A percentile compares a stretch with the other conserved stretches of the same genome.
Conservation (phyloP, 2,888 invertebrate genomes). For the Steromphala cineraria region DNA sequence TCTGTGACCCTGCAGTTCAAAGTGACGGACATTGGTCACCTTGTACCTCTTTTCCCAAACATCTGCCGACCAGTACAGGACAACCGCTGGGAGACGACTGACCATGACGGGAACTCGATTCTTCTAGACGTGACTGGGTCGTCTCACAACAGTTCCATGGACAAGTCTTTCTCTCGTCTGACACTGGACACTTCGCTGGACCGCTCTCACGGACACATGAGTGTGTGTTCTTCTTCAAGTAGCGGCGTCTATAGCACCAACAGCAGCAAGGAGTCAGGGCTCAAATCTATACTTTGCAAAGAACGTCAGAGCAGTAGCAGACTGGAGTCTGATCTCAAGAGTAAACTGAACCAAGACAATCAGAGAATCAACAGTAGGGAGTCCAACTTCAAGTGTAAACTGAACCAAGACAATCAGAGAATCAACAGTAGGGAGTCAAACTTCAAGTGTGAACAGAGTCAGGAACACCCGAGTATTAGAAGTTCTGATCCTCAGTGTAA, state of each 20-base stretch:
- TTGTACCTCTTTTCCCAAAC: conserved; percentile 67
- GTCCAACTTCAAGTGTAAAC: too few relatives aligned
- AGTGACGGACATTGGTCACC: conserved; percentile 62
- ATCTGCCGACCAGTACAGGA: conserved; percentile 62
- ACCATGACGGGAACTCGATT: conserved; percentile 67
- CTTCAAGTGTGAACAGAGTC: too few relatives aligned
- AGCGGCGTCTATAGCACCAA: not conserved
- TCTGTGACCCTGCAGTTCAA: conserved; percentile 58
- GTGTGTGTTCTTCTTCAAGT: not conserved
- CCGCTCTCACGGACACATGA: not conserved
- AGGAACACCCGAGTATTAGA: too few relatives aligned
- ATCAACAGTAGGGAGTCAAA: too few relatives aligned
- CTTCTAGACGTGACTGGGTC: conserved; percentile 47
- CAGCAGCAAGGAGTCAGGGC: not conserved
- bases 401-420: too few relatives aligned
- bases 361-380: too few relatives aligned
- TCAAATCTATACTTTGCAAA: too few relatives aligned
- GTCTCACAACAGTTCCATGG: conserved; percentile 20
- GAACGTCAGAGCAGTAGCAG: too few relatives aligned
- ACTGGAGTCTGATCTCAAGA: too few relatives aligned
- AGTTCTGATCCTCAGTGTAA: too few relatives aligned
- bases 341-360: not conserved
- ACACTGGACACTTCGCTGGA: conserved; percentile 17
- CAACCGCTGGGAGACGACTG: conserved; percentile 66
- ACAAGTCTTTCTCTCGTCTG: conserved; percentile 25